These are phyloP conservation scores for Cephus cinctus DNA, from an alignment of 1,140 invertebrate species.

Conservation along the genomic window DNA sequence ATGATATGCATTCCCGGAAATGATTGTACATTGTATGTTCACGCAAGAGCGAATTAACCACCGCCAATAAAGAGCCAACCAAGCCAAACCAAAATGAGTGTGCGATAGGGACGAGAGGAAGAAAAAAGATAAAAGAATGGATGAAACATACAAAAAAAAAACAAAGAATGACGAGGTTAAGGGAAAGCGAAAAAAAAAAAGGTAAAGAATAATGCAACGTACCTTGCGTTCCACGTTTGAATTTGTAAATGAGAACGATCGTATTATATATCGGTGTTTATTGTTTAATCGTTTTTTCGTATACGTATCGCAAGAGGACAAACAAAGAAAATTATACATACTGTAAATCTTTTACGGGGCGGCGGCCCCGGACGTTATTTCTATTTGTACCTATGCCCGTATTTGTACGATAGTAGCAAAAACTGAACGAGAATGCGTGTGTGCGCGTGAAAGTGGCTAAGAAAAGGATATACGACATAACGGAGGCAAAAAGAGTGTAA, in stretches of 20 bases:
- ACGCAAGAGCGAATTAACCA: constrained; percentile 46
- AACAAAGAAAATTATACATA: background rate
- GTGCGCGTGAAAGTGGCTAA: no score
- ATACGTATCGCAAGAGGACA: constrained; percentile 15
- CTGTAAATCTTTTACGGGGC: background rate
- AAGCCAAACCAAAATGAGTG: no score
- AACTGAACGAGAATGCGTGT: background rate
- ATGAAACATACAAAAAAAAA: background rate
- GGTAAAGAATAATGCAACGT: background rate
- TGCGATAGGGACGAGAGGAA: background rate
- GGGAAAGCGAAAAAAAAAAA: no score
- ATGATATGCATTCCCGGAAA: constrained; percentile 33
- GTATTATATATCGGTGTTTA: constrained; percentile 4
- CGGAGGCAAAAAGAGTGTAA: background rate
- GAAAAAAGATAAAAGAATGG: background rate
- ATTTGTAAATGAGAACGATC: constrained; percentile 9
- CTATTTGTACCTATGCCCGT: constrained; percentile 27
- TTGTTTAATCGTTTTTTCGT: no score
- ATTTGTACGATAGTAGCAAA: constrained; percentile 17
- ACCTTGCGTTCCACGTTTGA: constrained; percentile 14
- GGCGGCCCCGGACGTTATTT: constrained; percentile 22
- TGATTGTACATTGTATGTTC: constrained; percentile 55
- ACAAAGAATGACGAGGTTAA: no score
- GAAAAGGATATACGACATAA: no score
- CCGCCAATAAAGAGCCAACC: no score